Base-by-base conservation (phyloP, 1,140 invertebrate species). In the Ladona fulva region DNA sequence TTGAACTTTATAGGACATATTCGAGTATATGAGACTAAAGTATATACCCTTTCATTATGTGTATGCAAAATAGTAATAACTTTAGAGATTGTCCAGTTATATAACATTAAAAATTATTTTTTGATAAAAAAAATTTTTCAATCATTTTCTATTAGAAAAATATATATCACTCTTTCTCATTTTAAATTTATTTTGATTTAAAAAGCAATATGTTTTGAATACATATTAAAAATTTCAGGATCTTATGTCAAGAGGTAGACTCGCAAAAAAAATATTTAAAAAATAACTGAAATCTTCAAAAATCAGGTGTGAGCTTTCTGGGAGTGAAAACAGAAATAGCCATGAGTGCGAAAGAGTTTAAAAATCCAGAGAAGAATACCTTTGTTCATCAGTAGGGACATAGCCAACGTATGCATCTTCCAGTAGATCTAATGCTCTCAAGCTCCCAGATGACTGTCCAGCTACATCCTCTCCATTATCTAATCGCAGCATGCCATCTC, bases 371-470 rank as follows among this genome's bases (percentile, higher is more conserved):
- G n/a, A 37, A 37, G 8, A 5, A 14, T 75, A 75, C 74, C 29
- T 75, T 75, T 75, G 24, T 24, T 75, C 74, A 19, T 92, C 92
- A 0, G 90, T 90, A 24, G 94, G 94, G 24, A 96, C 89, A 80
- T 89, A 93, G 75, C 96, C 96, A 77, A 97, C 86, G 83, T 90
- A 96, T 0, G 95, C 90, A 81, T 94, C 92, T 80, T 95, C 91
- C 74, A 90, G 88, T 16, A 97, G 86, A 85, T 97, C 95, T 66
- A 97, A 86, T 14, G 93, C 93, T 82, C 92, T 93, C 10, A 95
- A 87, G 78, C 91, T 90, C 29, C 94, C 94, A 77, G 90, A 90
- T 76, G 94, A 93, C 82, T 92, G 91, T 10, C 93, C 94, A 1
- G 89, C 89, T 0, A 96, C 90, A 78, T 95, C 90, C 82, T 94